These are phyloP conservation scores for Phalacrocorax pelagicus DNA, from an alignment of 2,113 vertebrate species.

Conservation along the genomic window DNA sequence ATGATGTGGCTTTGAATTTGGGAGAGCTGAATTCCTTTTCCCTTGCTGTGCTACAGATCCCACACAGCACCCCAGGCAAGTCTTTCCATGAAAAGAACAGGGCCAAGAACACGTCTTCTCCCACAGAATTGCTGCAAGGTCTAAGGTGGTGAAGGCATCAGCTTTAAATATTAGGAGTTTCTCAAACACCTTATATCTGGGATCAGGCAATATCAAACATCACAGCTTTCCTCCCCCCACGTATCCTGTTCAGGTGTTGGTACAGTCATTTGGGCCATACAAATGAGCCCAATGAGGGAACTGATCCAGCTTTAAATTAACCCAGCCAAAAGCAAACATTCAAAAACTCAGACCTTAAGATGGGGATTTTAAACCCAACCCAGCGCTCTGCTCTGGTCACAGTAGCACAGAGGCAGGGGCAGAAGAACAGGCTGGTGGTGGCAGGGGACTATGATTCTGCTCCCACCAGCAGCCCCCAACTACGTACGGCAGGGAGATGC, in stretches of 20 bases:
- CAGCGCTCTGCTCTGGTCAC: not conserved
- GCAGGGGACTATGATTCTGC: accelerated
- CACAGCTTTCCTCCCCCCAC: not conserved
- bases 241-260: not conserved
- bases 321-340: not conserved
- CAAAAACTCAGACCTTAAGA: not conserved
- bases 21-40: not conserved
- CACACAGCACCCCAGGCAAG: not conserved
- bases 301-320: not conserved
- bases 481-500: accelerated
- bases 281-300: not conserved
- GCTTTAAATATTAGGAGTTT: not conserved
- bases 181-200: not conserved
- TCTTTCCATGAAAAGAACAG: not conserved
- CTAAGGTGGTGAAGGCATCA: not conserved
- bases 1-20: not conserved
- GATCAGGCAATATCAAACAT: not conserved
- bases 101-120: not conserved
- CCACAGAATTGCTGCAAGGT: not conserved
- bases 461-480: not conserved
- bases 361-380: not conserved
- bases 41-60: not conserved
- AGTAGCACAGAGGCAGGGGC: accelerated
- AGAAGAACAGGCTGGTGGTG: not conserved
- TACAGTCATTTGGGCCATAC: not conserved